A percentile compares a stretch with the other conserved stretches of the same genome.
Evolutionary conservation across 2,113 vertebrate genomes (phyloP).

Genomic region (Motacilla tschutschensis): DNA sequence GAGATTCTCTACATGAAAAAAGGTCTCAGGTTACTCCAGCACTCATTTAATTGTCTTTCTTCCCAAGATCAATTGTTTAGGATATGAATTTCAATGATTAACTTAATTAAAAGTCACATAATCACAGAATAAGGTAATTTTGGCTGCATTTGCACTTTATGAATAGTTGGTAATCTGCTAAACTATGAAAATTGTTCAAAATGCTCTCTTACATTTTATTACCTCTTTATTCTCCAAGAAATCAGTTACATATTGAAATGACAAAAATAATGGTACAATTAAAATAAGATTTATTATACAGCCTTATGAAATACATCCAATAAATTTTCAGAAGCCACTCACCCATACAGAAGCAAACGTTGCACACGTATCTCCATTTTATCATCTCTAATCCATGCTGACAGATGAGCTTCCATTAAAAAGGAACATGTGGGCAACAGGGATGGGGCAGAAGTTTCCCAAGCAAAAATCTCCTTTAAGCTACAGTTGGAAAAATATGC

Average conservation of each 20-base stretch:
- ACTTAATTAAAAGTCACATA: neutral
- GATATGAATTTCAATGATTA: neutral
- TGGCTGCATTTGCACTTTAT: neutral
- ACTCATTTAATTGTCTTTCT: neutral
- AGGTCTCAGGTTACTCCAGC: neutral
- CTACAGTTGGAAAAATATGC: neutral
- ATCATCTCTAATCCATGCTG: neutral
- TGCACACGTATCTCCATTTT: neutral
- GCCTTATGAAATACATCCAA: neutral
- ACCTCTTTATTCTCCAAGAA: neutral
- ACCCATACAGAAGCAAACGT: neutral
- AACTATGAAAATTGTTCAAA: neutral
- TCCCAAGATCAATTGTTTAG: neutral
- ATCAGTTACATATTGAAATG: neutral
- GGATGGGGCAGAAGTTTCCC: neutral
- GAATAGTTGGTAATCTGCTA: neutral
- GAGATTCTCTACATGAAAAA: neutral
- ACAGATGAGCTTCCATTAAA: neutral
- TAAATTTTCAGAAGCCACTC: neutral
- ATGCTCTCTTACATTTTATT: neutral
- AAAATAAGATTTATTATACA: neutral
- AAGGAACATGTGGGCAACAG: neutral
- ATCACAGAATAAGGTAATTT: neutral
- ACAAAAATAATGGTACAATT: neutral
- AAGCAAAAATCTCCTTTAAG: neutral